A percentile compares a stretch with the other conserved stretches of the same genome.
These are phyloP conservation scores for Camponotus pennsylvanicus DNA, from an alignment of 1,140 invertebrate genomes.

Conservation along the genomic window DNA sequence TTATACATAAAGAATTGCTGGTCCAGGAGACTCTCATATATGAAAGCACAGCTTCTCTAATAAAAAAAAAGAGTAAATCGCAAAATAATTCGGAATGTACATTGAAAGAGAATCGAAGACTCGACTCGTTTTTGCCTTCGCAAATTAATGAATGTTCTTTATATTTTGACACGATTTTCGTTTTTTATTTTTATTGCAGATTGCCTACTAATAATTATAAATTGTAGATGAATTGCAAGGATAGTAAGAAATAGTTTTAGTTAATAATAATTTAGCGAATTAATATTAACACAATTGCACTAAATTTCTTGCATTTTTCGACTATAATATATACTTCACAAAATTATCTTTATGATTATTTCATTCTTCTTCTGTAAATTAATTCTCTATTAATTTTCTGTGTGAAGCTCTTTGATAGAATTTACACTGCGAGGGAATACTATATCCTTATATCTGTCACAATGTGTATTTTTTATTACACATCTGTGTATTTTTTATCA, in stretches of 20 bases:
- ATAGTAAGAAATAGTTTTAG: constrained; percentile 12
- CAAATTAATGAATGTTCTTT: background rate
- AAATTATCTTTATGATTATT: constrained; percentile 6
- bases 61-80: background rate
- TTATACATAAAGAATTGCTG: constrained; percentile 32
- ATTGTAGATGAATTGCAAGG: constrained; percentile 36
- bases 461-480: background rate
- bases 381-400: constrained; percentile 13
- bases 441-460: background rate
- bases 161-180: background rate
- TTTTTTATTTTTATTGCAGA: background rate
- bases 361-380: background rate
- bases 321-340: constrained; percentile 37
- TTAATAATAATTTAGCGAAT: constrained; percentile 34
- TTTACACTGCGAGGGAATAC: background rate
- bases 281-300: constrained; percentile 67
- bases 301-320: constrained; percentile 36
- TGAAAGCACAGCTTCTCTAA: constrained; percentile 31
- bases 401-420: constrained; percentile 6
- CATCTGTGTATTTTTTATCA: constrained; percentile 5
- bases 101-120: background rate
- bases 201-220: constrained; percentile 33
- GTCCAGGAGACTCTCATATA: constrained; percentile 36
- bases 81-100: constrained; percentile 1
- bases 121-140: background rate